phyloP scores from a whole-genome alignment of 2,113 vertebrate species.

The Scatophagus argus region DNA sequence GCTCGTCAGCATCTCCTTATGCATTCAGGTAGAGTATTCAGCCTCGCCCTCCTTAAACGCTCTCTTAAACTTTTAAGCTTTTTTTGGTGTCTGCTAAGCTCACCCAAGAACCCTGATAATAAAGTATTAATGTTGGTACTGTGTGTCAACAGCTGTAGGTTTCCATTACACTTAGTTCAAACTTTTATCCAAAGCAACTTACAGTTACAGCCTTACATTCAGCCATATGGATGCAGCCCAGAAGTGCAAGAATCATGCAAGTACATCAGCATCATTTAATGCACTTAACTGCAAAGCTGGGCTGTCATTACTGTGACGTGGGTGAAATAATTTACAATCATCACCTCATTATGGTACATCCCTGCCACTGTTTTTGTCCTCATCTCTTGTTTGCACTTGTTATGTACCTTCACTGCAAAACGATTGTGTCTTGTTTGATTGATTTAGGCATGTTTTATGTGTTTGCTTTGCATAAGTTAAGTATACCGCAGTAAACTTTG shows the following conservation, averaged over 20 bases:
- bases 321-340: not conserved
- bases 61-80: not conserved
- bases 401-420: not conserved
- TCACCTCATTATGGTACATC: not conserved
- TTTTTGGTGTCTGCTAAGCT: not conserved
- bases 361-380: not conserved
- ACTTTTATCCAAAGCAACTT: no score
- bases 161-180: no score
- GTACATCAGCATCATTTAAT: no score
- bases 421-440: not conserved
- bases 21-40: slow-evolving; percentile 88
- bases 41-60: not conserved
- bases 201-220: no score
- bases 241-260: no score
- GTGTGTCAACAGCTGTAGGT: no score
- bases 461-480: not conserved
- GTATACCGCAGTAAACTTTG: not conserved
- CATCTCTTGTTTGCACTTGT: not conserved
- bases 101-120: no score
- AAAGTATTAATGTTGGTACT: no score
- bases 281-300: no score
- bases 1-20: slow-evolving; percentile 93
- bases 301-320: not conserved
- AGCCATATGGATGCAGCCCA: no score
- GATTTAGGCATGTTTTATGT: not conserved